These are phyloP conservation scores for Pachypeltis micranthus DNA, from an alignment of 1,140 invertebrate genomes.

Conservation along the genomic window DNA sequence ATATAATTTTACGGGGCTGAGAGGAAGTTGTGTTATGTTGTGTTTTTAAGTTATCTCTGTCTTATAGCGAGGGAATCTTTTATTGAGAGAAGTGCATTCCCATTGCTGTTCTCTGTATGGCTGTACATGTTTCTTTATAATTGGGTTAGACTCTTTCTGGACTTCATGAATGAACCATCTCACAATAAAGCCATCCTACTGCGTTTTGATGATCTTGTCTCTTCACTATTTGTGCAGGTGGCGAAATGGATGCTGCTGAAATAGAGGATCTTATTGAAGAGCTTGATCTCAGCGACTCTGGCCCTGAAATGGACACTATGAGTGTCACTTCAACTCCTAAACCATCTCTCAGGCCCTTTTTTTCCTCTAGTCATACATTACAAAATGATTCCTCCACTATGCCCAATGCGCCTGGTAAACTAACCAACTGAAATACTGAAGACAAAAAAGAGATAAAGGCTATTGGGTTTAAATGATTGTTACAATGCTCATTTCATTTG, in stretches of 20 bases:
- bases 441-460: not conserved
- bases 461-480: not conserved
- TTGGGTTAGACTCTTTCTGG: not conserved
- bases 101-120: constrained; percentile 30
- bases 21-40: too few relatives aligned
- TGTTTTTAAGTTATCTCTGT: too few relatives aligned
- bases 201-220: not conserved
- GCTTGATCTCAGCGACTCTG: constrained; percentile 83
- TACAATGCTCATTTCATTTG: not conserved
- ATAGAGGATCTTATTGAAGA: constrained; percentile 73
- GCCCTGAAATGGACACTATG: constrained; percentile 88
- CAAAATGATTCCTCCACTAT: constrained; percentile 33
- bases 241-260: constrained; percentile 48
- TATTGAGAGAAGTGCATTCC: too few relatives aligned
- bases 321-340: constrained; percentile 94
- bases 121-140: constrained; percentile 5
- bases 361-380: constrained; percentile 77
- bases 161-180: not conserved
- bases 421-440: constrained; percentile 31
- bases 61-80: too few relatives aligned
- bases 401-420: constrained; percentile 27
- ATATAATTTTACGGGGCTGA: too few relatives aligned
- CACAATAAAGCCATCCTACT: not conserved
- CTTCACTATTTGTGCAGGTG: constrained; percentile 23
- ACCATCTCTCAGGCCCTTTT: constrained; percentile 86